phyloP scores from a whole-genome alignment of 92 coral and sea anemone species.

The Scolanthus callimorphus region DNA sequence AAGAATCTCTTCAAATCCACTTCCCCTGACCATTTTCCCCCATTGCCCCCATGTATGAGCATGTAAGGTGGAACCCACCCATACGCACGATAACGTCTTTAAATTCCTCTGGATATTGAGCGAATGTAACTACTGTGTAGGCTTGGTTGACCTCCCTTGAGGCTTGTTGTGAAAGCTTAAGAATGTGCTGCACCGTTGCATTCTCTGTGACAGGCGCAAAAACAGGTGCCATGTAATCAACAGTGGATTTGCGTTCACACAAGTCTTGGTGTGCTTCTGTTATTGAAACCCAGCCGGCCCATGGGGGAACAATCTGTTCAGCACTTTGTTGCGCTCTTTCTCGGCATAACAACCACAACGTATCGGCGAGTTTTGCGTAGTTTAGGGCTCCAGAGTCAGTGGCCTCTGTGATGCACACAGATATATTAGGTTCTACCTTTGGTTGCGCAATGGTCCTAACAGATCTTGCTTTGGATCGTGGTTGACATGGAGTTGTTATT shows the following conservation, averaged over 20 bases:
- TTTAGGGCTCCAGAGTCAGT: background rate
- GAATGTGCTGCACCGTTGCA: slow-evolving; percentile 1
- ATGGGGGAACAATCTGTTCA: background rate
- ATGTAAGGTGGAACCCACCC: slow-evolving; percentile 20
- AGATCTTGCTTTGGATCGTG: slow-evolving; percentile 8
- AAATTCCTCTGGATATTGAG: slow-evolving; percentile 16
- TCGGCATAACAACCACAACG: background rate
- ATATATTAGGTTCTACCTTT: slow-evolving; percentile 15
- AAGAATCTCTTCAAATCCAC: slow-evolving; percentile 35
- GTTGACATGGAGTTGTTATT: background rate
- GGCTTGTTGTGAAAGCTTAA: slow-evolving; percentile 1
- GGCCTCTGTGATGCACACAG: background rate
- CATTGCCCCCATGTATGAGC: slow-evolving; percentile 19
- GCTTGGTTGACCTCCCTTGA: slow-evolving; percentile 7
- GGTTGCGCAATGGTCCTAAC: slow-evolving; percentile 2
- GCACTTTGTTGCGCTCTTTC: background rate
- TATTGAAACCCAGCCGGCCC: background rate
- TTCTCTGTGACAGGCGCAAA: slow-evolving; percentile 3
- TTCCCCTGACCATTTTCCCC: slow-evolving; percentile 26
- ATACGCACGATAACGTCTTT: slow-evolving; percentile 13
- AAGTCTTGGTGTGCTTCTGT: background rate
- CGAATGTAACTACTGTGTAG: slow-evolving; percentile 27
- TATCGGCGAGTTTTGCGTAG: background rate
- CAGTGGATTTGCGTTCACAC: background rate
- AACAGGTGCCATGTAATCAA: slow-evolving; percentile 18